Evolutionary conservation across 2,797 vertebrate species (phyloP).

Genomic region (Xenops minutus): DNA sequence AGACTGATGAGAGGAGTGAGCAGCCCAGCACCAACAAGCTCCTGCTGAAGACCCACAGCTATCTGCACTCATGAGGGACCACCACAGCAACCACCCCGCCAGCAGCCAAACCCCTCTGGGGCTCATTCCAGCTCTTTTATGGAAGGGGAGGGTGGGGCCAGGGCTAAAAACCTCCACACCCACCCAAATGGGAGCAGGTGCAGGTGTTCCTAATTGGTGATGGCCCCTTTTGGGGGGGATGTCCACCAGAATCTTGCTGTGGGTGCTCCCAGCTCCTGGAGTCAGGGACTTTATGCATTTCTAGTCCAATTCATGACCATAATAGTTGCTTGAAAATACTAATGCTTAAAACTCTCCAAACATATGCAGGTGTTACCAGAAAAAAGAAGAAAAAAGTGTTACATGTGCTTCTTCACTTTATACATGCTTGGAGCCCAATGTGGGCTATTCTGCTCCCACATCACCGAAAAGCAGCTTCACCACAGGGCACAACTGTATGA

Average conservation of each 20-base stretch:
- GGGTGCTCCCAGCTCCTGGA: neutral
- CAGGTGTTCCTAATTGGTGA: rapidly evolving
- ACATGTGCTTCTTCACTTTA: rapidly evolving
- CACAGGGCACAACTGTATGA: rapidly evolving
- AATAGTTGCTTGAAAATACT: neutral
- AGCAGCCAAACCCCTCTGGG: rapidly evolving
- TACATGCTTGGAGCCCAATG: rapidly evolving
- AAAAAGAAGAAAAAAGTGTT: rapidly evolving
- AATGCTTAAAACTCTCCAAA: neutral
- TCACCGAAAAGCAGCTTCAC: neutral
- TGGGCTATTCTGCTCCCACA: rapidly evolving
- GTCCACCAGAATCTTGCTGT: neutral
- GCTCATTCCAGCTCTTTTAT: rapidly evolving
- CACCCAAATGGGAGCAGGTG: neutral
- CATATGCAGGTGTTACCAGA: rapidly evolving
- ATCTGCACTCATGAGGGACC: rapidly evolving
- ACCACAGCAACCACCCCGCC: rapidly evolving
- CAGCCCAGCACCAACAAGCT: rapidly evolving
- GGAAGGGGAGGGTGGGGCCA: neutral
- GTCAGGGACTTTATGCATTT: rapidly evolving
- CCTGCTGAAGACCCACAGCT: neutral
- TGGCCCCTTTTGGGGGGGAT: rapidly evolving
- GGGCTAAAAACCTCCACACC: neutral
- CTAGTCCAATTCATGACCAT: neutral
- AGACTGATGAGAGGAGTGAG: rapidly evolving